These are phyloP conservation scores for Aspiorhynchus laticeps DNA, from an alignment of 2,113 vertebrate species.

Conservation along the genomic window DNA sequence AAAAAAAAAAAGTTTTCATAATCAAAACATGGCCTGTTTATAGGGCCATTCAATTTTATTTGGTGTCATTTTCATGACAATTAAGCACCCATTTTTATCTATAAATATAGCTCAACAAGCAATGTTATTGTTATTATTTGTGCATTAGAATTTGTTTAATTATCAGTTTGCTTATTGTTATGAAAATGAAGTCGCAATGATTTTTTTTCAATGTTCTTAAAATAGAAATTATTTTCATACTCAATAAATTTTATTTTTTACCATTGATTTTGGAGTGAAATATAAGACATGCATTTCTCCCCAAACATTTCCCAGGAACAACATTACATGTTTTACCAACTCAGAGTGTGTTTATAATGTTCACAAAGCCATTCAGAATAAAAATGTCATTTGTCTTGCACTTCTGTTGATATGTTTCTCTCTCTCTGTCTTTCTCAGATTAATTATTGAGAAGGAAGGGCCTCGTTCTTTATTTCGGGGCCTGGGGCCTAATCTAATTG, in stretches of 20 bases:
- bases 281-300: background rate
- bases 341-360: background rate
- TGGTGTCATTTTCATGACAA: background rate
- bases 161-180: background rate
- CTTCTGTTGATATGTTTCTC: conserved; percentile 14
- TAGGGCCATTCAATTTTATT: background rate
- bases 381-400: background rate
- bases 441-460: conserved; percentile 94
- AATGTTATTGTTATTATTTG: background rate
- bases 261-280: background rate
- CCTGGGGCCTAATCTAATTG: conserved; percentile 94
- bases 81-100: background rate
- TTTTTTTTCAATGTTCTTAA: background rate
- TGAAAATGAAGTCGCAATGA: background rate
- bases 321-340: background rate
- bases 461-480: conserved; percentile 95
- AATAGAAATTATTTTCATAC: background rate
- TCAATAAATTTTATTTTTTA: no score
- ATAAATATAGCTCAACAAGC: no score
- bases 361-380: background rate
- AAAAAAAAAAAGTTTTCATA: background rate
- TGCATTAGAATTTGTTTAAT: background rate
- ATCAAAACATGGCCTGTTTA: background rate
- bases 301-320: background rate
- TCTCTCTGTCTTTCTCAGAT: conserved; percentile 73